Evolutionary conservation across 2,888 invertebrate species (phyloP).

Genomic region (Digitonthophagus gazella): DNA sequence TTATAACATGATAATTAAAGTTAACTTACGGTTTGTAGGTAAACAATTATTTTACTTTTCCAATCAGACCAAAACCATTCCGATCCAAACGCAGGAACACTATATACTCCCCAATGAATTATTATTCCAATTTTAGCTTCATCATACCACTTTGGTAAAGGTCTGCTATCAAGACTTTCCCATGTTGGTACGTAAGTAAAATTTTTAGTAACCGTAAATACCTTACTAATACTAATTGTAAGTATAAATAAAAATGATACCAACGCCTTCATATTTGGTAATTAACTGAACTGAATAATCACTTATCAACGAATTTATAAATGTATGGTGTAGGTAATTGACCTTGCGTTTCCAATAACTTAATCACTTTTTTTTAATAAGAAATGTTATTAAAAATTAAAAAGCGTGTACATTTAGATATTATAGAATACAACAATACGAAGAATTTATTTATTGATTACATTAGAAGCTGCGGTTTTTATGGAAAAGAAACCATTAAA

Average conservation of each 20-base stretch:
- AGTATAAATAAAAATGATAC: neutral
- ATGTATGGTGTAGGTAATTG: neutral
- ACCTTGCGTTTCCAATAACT: too few species aligned
- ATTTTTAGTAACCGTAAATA: constrained; percentile 1
- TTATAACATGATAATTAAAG: neutral
- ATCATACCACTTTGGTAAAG: constrained; percentile 24
- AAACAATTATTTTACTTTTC: constrained; percentile 57
- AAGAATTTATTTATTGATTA: too few species aligned
- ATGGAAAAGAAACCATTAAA: too few species aligned
- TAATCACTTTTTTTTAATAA: too few species aligned
- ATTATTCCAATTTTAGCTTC: constrained; percentile 23
- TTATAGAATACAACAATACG: too few species aligned
- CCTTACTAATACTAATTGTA: neutral
- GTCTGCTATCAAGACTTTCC: constrained; percentile 22
- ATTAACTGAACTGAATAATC: neutral
- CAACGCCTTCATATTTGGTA: neutral
- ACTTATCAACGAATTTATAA: neutral
- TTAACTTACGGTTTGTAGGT: neutral
- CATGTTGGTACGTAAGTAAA: constrained; percentile 2
- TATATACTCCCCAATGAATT: constrained; percentile 23
- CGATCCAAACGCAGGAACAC: constrained; percentile 18
- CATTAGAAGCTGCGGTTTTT: too few species aligned
- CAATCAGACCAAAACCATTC: constrained; percentile 79
- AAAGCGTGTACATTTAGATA: too few species aligned
- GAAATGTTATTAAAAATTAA: too few species aligned